Evolutionary conservation across 2,888 invertebrate species (phyloP).

Genomic region (Falcaria lacertinaria): DNA sequence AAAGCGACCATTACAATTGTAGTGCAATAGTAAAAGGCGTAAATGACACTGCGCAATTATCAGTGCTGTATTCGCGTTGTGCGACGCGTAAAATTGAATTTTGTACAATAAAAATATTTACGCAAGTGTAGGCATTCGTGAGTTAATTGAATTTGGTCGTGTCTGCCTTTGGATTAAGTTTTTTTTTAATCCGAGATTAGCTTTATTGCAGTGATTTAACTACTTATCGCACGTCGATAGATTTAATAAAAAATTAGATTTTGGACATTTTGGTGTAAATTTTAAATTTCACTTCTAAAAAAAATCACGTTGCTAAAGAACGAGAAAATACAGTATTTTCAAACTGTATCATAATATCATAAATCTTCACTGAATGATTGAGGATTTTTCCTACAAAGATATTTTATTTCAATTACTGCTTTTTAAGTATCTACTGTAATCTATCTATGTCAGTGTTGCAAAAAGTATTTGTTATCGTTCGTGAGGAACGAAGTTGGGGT

Average conservation of each 20-base stretch:
- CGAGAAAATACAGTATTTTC: too few relatives aligned
- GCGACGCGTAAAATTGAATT: conserved; percentile 51
- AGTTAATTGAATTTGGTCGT: conserved; percentile 34
- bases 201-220: not conserved
- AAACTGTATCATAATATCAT: too few relatives aligned
- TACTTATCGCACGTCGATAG: too few relatives aligned
- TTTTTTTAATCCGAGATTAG: conserved; percentile 6
- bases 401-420: not conserved
- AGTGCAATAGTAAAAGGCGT: conserved; percentile 16
- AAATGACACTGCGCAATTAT: conserved; percentile 25
- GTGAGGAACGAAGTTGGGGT: not conserved
- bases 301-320: too few relatives aligned
- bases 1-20: conserved; percentile 18
- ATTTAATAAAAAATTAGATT: too few relatives aligned
- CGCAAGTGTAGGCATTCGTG: conserved; percentile 24
- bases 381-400: too few relatives aligned
- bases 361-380: too few relatives aligned
- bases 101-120: conserved; percentile 35
- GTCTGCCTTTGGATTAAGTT: conserved; percentile 17
- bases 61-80: conserved; percentile 7
- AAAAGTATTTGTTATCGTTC: not conserved
- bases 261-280: too few relatives aligned
- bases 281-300: too few relatives aligned
- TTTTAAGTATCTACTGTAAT: not conserved
- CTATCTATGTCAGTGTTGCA: not conserved